Percentiles rank a stretch among this genome's conserved stretches.
phyloP scores from a whole-genome alignment of 2,113 vertebrate genomes.

The Triplophysa siluroides region DNA sequence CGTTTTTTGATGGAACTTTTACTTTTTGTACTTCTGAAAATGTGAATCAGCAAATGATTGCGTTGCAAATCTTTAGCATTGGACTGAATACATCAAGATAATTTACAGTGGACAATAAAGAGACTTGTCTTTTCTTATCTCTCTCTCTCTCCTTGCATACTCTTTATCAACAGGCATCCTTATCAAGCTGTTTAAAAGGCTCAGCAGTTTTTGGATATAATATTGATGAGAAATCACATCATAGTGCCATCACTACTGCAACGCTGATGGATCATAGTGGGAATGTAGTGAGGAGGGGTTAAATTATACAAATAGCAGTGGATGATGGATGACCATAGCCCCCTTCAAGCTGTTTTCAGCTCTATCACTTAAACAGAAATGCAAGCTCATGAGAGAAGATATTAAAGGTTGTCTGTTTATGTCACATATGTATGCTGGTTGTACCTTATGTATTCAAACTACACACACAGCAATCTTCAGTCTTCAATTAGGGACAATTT shows the following conservation, averaged over 20 bases:
- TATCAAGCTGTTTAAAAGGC: conserved; percentile 52
- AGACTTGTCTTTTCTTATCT: conserved; percentile 2
- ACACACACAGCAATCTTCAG: too few species aligned
- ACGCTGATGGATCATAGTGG: conserved; percentile 62
- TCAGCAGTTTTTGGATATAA: conserved; percentile 64
- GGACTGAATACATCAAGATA: not conserved
- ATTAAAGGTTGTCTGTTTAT: conserved; percentile 1
- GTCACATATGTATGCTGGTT: not conserved
- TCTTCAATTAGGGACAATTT: not conserved
- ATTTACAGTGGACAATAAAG: conserved; percentile 20
- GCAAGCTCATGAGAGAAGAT: conserved; percentile 47
- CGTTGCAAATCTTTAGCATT: not conserved
- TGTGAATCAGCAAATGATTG: conserved; percentile 14
- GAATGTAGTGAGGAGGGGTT: conserved; percentile 50
- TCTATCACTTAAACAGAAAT: conserved; percentile 54
- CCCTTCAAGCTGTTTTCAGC: conserved; percentile 30
- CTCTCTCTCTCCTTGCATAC: conserved; percentile 3
- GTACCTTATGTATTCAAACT: not conserved
- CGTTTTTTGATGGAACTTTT: conserved; percentile 9
- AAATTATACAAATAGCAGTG: conserved; percentile 54
- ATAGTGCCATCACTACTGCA: conserved; percentile 53
- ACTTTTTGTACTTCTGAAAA: conserved; percentile 25
- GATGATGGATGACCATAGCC: conserved; percentile 50
- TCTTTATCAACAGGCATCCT: conserved; percentile 30
- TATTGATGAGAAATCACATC: conserved; percentile 66